Conservation (phyloP, 2,113 vertebrate species). For the Urocitellus parryii region DNA sequence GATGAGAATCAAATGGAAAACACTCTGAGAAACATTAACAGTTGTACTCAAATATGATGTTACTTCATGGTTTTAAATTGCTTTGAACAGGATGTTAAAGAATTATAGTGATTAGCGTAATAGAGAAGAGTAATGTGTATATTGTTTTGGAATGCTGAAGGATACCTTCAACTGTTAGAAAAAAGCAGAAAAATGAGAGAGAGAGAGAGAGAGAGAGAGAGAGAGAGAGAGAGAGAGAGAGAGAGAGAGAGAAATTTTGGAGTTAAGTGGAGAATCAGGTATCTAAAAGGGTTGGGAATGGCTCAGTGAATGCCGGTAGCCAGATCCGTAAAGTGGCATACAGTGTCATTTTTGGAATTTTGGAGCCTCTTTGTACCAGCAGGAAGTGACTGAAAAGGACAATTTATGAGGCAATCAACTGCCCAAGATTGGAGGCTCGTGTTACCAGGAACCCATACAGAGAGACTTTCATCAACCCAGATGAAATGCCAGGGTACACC, state of each 20-base stretch:
- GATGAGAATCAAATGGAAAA: conserved; percentile 3
- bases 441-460: not conserved
- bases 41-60: not conserved
- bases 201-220: not conserved
- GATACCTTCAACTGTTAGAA: not conserved
- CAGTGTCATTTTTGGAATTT: conserved; percentile 15
- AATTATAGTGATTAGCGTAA: conserved; percentile 38
- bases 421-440: not conserved
- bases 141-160: conserved; percentile 20
- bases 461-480: not conserved
- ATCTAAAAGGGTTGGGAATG: not conserved
- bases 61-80: conserved; percentile 39
- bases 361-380: not conserved
- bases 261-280: not conserved
- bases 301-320: not conserved
- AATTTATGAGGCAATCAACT: not conserved
- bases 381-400: not conserved
- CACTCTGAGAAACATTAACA: not conserved
- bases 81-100: conserved; percentile 23
- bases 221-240: not conserved
- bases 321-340: not conserved
- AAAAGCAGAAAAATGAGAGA: not conserved
- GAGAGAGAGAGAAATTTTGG: not conserved
- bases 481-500: not conserved
- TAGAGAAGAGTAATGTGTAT: conserved; percentile 15